Conservation (phyloP, 2,888 invertebrate genomes). For the Pandemis cinnamomeana region DNA sequence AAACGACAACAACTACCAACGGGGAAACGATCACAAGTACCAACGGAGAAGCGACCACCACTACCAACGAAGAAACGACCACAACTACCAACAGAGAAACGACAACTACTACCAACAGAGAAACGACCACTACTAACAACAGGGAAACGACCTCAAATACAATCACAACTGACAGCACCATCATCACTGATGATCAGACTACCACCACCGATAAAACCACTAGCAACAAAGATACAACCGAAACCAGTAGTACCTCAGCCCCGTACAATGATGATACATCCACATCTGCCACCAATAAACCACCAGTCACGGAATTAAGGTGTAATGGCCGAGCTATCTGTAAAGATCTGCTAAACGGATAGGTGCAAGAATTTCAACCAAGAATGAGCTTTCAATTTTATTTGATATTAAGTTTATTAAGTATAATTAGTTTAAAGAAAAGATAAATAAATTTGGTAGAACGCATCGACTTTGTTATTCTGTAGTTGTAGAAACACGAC, state of each 20-base stretch:
- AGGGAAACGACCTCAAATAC: background rate
- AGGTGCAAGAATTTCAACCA: background rate
- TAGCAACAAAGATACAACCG: background rate
- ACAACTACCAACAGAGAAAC: background rate
- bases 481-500: too few species aligned
- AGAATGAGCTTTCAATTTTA: too few species aligned
- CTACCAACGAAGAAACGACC: background rate
- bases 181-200: background rate
- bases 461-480: too few species aligned
- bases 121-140: background rate
- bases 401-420: too few species aligned
- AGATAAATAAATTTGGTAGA: too few species aligned
- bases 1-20: too few species aligned
- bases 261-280: background rate
- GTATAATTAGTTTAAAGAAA: too few species aligned
- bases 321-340: background rate
- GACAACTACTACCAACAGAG: background rate
- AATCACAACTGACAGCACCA: background rate
- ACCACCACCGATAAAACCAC: background rate
- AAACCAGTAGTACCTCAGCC: background rate
- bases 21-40: too few species aligned
- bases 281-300: background rate
- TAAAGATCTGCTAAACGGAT: background rate
- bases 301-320: background rate
- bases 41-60: background rate